Evolutionary conservation across 2,888 invertebrate genomes (phyloP), one percentile per base, ranked within the genome.

Genomic region (Dryocosmus kuriphilus): DNA sequence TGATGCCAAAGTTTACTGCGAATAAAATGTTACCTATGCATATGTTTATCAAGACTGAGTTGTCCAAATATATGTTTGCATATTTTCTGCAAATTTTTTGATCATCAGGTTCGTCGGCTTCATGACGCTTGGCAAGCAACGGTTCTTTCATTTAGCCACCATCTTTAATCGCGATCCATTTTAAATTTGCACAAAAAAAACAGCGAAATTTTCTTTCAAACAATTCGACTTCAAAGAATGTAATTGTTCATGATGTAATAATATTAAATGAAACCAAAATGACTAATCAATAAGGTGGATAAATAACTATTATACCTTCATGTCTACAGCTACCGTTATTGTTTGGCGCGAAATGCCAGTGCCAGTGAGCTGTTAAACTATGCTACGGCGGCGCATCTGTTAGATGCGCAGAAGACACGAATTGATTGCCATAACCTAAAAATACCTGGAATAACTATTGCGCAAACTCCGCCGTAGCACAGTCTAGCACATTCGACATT

Each of bases 91-190:
- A 24, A 14, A 57, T 22, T 24, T 16, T 14, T 27, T 27, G 24
- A 27, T 24, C 14, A 14, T 60, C 5, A 4, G 11, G 22, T 22
- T 51, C 51, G 9, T 60, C 24, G 24, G 60, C 27, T 27, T 60
- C 60, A 27, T 60, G 60, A 60, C 60, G 60, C 60, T 60, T 22
- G 24, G 24, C 16, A 60, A 27, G 60, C 60, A 60, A 60, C 14
- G 60, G 60, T 60, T 16, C 24, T 60, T 5, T 11, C 24, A 14
- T 60, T 27, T 60, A 27, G 60, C 60, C 60, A 60, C 60, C 60
- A 60, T 60, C 24, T 60, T 60, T 60, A 60, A 60, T 27, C 16
- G 14, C 24, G 5, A 27, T 16, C 16, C 27, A 4, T 55, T 27
- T 16, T 27, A 27, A 60, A 60, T 27, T 60, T 1, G 6, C 6